These are phyloP conservation scores for Agriopis leucophaearia DNA, from an alignment of 2,888 invertebrate species.

Conservation along the genomic window DNA sequence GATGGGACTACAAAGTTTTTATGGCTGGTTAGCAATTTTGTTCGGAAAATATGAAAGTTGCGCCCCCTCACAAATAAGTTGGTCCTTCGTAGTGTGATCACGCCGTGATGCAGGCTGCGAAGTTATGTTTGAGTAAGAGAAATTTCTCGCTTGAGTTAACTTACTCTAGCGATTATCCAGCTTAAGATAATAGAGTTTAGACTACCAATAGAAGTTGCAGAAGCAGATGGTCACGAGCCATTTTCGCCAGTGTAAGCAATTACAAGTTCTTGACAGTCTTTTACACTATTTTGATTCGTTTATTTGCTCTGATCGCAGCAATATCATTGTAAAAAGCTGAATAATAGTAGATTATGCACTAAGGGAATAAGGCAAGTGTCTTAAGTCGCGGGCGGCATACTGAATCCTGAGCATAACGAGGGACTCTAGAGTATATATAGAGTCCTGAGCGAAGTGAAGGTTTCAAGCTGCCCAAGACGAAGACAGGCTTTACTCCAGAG, in stretches of 20 bases:
- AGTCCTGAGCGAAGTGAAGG: too few relatives aligned
- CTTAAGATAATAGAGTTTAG: background rate
- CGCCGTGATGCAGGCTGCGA: conserved; percentile 12
- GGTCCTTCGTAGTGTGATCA: background rate
- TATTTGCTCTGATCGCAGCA: too few relatives aligned
- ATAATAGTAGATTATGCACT: too few relatives aligned
- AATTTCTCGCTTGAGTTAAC: conserved; percentile 2
- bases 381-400: too few relatives aligned
- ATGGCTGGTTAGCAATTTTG: background rate
- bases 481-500: too few relatives aligned
- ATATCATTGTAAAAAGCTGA: too few relatives aligned
- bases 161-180: background rate
- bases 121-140: conserved; percentile 13
- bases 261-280: background rate
- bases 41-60: background rate
- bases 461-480: too few relatives aligned
- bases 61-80: background rate
- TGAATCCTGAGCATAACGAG: too few relatives aligned
- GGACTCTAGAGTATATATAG: too few relatives aligned
- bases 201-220: background rate
- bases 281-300: too few relatives aligned
- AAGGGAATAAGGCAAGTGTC: too few relatives aligned
- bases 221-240: background rate
- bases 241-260: background rate
- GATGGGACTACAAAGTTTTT: background rate